Percentiles rank a stretch among this genome's conserved stretches.
Evolutionary conservation across 2,113 vertebrate genomes (phyloP).

Genomic region (Lagenorhynchus albirostris): DNA sequence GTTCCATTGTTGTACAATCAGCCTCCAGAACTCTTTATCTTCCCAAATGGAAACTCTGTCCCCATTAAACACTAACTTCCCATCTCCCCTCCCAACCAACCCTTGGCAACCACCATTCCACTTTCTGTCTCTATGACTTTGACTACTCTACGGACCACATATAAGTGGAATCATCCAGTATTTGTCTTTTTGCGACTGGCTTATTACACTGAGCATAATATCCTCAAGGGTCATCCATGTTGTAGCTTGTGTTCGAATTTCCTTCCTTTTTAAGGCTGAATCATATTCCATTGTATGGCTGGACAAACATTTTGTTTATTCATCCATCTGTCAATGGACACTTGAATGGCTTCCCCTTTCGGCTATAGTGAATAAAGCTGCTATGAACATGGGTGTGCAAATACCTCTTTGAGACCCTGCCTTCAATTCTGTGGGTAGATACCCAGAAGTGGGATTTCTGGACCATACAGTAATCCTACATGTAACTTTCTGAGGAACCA

Average conservation of each 20-base stretch:
- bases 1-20: accelerated
- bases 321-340: background rate
- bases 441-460: too few relatives aligned
- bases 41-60: too few relatives aligned
- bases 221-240: background rate
- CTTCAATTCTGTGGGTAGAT: background rate
- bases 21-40: background rate
- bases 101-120: background rate
- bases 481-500: background rate
- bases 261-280: background rate
- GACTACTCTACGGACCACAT: accelerated
- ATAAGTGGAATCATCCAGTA: too few relatives aligned
- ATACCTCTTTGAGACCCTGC: background rate
- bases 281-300: background rate
- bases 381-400: background rate
- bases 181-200: background rate
- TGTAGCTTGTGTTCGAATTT: background rate
- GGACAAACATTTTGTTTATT: too few relatives aligned
- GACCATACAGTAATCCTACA: background rate
- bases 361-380: background rate
- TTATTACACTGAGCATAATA: background rate
- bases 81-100: accelerated
- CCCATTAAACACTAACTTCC: accelerated
- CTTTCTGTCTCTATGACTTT: background rate
- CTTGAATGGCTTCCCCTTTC: background rate